Percentiles rank a stretch among this genome's conserved stretches.
phyloP scores from a whole-genome alignment of 2,797 vertebrate genomes.

The Typhlichthys eigenmanni region DNA sequence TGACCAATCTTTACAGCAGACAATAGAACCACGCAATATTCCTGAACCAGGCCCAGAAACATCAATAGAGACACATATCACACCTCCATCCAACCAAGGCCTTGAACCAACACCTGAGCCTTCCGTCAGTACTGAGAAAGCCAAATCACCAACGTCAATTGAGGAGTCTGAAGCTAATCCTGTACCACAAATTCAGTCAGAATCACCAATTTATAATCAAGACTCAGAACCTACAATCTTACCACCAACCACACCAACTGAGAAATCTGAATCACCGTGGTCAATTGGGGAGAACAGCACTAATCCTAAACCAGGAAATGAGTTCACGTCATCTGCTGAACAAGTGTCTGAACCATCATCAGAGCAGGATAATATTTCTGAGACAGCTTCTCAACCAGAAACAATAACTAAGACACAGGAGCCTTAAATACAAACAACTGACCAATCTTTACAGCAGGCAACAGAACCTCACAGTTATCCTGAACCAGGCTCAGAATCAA shows the following conservation, averaged over 20 bases:
- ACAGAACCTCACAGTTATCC: not conserved
- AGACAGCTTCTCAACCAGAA: no score
- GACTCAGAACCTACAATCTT: not conserved
- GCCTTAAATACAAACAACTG: accelerated
- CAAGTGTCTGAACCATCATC: not conserved
- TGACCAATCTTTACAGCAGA: not conserved
- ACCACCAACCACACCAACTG: not conserved
- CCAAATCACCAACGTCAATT: not conserved
- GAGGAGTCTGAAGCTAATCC: not conserved
- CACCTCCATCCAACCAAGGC: not conserved
- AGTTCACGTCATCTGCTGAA: not conserved
- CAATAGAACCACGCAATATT: not conserved
- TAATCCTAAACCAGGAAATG: not conserved
- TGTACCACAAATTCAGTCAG: not conserved
- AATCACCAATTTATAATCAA: not conserved
- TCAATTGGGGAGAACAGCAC: not conserved
- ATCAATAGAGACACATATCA: no score
- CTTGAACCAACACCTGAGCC: not conserved
- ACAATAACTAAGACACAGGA: not conserved
- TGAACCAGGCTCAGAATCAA: not conserved
- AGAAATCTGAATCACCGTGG: not conserved
- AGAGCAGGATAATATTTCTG: not conserved
- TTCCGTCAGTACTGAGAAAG: not conserved
- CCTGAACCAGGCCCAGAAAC: not conserved
- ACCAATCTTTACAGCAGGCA: not conserved